Evolutionary conservation across 2,113 vertebrate species (phyloP).

Genomic region (Erythrocercus mccallii): DNA sequence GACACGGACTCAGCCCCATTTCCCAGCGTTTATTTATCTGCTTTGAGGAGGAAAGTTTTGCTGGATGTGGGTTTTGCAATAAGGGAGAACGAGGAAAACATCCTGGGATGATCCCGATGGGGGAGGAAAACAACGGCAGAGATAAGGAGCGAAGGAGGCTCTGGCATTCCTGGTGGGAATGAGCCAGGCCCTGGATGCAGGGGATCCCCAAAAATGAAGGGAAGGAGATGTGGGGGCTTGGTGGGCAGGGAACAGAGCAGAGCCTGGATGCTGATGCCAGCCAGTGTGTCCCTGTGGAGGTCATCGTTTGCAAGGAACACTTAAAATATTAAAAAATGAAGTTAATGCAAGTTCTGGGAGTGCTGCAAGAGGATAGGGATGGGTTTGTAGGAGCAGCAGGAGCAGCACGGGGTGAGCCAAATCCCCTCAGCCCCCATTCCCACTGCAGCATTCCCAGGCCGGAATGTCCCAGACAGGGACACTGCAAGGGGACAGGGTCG

Average conservation of each 20-base stretch:
- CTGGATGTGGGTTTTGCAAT: background rate
- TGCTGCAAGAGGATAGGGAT: rapidly evolving
- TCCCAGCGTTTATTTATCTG: background rate
- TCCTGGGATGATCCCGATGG: background rate
- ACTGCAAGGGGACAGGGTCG: rapidly evolving
- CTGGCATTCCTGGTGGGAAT: rapidly evolving
- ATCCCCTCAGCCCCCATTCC: rapidly evolving
- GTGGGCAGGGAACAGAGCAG: background rate
- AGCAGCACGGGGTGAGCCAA: rapidly evolving
- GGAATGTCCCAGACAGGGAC: background rate
- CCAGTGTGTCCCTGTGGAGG: background rate
- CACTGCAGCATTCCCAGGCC: background rate
- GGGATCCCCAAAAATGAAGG: background rate
- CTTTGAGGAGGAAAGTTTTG: background rate
- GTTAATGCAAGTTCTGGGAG: rapidly evolving
- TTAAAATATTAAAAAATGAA: background rate
- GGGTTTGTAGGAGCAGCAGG: background rate
- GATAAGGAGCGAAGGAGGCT: background rate
- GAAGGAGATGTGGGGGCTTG: background rate
- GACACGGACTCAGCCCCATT: rapidly evolving
- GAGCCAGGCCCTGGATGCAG: rapidly evolving
- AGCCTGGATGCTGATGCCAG: background rate
- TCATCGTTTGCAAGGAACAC: rapidly evolving
- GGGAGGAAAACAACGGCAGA: rapidly evolving
- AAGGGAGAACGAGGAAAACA: background rate